Evolutionary conservation across 2,888 invertebrate species (phyloP).

Genomic region (Eulithis prunata): DNA sequence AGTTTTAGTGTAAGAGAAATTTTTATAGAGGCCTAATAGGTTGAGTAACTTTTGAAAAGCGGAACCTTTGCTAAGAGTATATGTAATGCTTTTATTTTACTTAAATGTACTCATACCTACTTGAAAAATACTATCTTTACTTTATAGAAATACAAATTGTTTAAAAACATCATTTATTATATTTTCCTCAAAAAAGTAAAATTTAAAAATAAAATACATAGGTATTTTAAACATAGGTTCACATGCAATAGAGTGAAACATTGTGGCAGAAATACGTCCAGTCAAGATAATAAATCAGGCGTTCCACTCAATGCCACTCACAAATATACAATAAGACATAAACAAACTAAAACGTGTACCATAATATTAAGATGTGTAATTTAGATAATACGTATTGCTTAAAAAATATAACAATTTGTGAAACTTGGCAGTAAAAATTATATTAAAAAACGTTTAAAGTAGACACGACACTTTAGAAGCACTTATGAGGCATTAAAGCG

Average conservation of each 20-base stretch:
- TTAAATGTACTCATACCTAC: neutral
- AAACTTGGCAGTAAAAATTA: constrained; percentile 78
- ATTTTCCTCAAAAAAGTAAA: constrained; percentile 83
- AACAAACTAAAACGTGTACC: constrained; percentile 73
- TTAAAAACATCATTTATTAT: constrained; percentile 84
- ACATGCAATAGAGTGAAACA: constrained; percentile 62
- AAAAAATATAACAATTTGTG: constrained; percentile 75
- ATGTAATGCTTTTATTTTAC: neutral
- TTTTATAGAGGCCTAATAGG: no score
- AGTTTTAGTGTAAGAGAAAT: no score
- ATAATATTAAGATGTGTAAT: constrained; percentile 71
- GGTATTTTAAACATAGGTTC: constrained; percentile 75
- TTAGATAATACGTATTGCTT: constrained; percentile 64
- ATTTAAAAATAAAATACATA: constrained; percentile 78
- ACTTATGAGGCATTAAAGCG: constrained; percentile 78
- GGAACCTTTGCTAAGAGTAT: no score
- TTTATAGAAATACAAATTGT: constrained; percentile 54
- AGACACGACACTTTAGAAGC: constrained; percentile 75
- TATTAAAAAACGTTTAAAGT: constrained; percentile 63
- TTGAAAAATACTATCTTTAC: neutral
- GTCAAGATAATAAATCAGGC: constrained; percentile 15
- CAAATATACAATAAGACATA: constrained; percentile 67
- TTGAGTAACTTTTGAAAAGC: no score
- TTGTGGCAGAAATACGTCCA: constrained; percentile 49
- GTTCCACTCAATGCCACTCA: constrained; percentile 43